Base-by-base conservation (phyloP, 2,888 invertebrate genomes). In the Eulithis testata region DNA sequence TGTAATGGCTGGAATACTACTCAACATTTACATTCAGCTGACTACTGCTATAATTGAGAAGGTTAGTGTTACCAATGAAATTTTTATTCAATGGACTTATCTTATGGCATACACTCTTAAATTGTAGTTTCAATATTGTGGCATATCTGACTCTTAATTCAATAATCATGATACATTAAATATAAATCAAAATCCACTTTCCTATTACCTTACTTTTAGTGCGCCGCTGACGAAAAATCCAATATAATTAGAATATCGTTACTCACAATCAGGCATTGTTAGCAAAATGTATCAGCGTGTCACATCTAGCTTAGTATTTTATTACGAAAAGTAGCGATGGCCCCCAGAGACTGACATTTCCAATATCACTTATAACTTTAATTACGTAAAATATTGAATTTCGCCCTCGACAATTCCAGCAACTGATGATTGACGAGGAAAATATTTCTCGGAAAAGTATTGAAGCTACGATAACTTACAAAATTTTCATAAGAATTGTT, bases 21-120 rank as follows among this genome's bases (percentile, higher is more conserved):
- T 93, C 0, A 93, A 94, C 65, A 83, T 94, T 52, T 91, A 91
- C 68, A 72, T 92, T 63, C 91, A 94, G 68, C 84, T 93, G 7
- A 93, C 92, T 11, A 94, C 94, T 2, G 91, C 93, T 67, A 88
- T 91, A 62, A 77, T 85, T 66, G 80, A 84, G n/a, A 91, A 91
- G 82, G 91, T 91, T 21, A 47, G 14, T n/a, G 44, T n/a, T n/a
- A 4, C n/a, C n/a, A 45, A 45, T 21, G 21, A 21, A 21, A 21
- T 21, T 21, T 21, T 21, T 21, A 21, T 21, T 21, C 21, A 21
- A 21, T n/a, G n/a, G 5, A n/a, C 6, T 45, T n/a, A 5, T 44
- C n/a, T 11, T n/a, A 6, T 21, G 21, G 1, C n/a, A n/a, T n/a
- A n/a, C 44, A 45, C 4, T 31, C 31, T 21, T 21, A 21, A 21